Percentiles rank a stretch among this genome's conserved stretches.
Conservation (phyloP, 2,113 vertebrate genomes). For the Hippotragus niger region DNA sequence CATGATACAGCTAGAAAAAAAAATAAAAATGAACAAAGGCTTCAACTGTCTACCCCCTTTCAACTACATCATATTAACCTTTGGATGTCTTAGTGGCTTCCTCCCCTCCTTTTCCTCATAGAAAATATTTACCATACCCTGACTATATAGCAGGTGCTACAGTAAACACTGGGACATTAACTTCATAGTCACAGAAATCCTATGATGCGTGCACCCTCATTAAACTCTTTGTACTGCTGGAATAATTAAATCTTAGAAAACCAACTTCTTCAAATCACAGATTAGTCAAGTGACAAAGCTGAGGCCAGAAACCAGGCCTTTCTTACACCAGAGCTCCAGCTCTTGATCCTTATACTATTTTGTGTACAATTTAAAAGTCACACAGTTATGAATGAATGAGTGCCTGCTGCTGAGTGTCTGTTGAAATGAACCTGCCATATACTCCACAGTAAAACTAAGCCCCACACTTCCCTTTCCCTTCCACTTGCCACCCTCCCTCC, state of each 20-base stretch:
- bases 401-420: not conserved
- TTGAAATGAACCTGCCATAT: not conserved
- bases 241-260: not conserved
- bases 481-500: not conserved
- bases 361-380: not conserved
- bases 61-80: not conserved
- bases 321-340: not conserved
- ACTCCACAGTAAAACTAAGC: slow-evolving; percentile 37
- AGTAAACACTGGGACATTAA: not conserved
- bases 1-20: not conserved
- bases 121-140: not conserved
- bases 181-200: not conserved
- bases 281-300: not conserved
- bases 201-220: rapidly evolving
- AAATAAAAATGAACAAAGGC: not conserved
- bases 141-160: not conserved
- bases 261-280: not conserved
- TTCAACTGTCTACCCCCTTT: not conserved
- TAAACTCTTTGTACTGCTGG: not conserved
- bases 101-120: not conserved
- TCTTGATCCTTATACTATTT: slow-evolving; percentile 15
- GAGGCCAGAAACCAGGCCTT: not conserved
- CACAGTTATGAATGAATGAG: not conserved
- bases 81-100: not conserved
- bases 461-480: not conserved